Evolutionary conservation across 1,140 invertebrate species (phyloP), one percentile per base, ranked within the genome.

Genomic region (Pinna nobilis): DNA sequence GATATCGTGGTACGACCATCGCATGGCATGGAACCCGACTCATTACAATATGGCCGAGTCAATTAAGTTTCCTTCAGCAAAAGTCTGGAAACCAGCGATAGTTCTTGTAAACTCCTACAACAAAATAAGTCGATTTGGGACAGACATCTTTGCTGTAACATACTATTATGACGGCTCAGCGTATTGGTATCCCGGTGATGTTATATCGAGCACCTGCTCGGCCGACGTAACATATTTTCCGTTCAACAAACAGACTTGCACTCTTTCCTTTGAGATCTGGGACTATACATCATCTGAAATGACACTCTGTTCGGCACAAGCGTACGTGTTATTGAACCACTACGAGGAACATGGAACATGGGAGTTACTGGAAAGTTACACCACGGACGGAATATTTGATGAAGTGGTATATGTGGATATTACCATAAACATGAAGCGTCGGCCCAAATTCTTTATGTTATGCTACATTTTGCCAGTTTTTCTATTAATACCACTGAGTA

Each of bases 211-310:
- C 20, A 44, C 47, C 0, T 69, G 66, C 35, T 15, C 18, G 13
- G 66, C 53, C 11, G 53, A 69, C 13, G 37, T 69, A 9, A 57
- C 33, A 32, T 33, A 69, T 20, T 69, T 44, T 47, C 66, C 66
- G 11, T 69, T 69, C 30, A 53, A 69, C 39, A 44, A 59, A 32
- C 66, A 69, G 9, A 57, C 11, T 9, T 69, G 66, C 13, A 15
- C n/a, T 0, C 23, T 69, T 3, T 28, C 7, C 4, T 69, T 69
- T 32, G 30, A 20, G 41, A n/a, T 41, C 2, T 57, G 39, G 13
- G 28, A 20, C 32, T 57, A 44, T 32, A 20, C 20, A 18, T 5
- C 11, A 20, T 11, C 28, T 18, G 23, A 39, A n/a, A 15, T 41
- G 13, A 69, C 25, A 20, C 13, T 35, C 25, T 18, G 23, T 6